Percentiles rank a stretch among this genome's conserved stretches.
These are phyloP conservation scores for Rallus crepitans DNA, from an alignment of 2,797 vertebrate genomes.

Conservation along the genomic window DNA sequence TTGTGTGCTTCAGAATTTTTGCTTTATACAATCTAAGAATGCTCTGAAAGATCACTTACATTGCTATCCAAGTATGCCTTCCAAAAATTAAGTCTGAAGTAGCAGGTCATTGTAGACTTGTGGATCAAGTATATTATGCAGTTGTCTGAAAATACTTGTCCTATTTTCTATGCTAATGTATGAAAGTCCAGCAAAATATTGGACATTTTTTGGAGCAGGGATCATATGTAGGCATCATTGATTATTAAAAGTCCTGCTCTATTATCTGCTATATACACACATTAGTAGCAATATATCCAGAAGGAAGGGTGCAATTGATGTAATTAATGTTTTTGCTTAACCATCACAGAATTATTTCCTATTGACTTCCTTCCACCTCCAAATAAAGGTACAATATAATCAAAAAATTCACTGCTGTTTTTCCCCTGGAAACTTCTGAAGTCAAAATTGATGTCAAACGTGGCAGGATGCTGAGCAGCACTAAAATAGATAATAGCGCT, in stretches of 20 bases:
- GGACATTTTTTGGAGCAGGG: neutral
- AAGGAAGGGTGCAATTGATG: neutral
- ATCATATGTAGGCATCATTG: neutral
- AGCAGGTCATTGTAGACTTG: neutral
- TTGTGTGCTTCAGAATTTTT: neutral
- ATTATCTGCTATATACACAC: constrained; percentile 2
- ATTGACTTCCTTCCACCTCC: neutral
- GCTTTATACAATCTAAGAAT: neutral
- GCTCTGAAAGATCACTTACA: neutral
- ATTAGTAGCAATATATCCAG: neutral
- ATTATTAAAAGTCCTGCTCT: neutral
- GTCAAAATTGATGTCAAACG: neutral
- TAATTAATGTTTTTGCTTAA: neutral
- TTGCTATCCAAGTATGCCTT: neutral
- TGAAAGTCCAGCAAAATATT: neutral
- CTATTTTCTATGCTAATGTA: neutral
- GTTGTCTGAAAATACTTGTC: neutral
- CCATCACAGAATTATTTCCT: neutral
- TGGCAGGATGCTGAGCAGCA: neutral
- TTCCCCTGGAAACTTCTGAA: neutral
- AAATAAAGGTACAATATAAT: neutral
- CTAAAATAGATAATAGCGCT: neutral
- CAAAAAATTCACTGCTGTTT: neutral
- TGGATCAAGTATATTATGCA: neutral
- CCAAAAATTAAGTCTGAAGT: neutral